Evolutionary conservation across 2,797 vertebrate genomes (phyloP).

Genomic region (Chlorospingus flavigularis): DNA sequence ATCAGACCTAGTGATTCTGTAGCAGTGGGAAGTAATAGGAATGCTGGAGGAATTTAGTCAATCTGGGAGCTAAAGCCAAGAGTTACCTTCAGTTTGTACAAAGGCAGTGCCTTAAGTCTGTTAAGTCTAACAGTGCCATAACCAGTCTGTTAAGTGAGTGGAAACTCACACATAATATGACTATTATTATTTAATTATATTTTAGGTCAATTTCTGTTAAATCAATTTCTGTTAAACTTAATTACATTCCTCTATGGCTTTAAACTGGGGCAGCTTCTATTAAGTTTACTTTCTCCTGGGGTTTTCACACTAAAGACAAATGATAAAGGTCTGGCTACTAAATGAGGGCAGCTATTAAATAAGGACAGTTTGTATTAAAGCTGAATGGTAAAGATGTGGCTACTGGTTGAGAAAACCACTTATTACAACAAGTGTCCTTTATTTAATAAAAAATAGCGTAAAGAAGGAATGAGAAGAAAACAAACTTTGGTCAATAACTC

Average conservation of each 20-base stretch:
- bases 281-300: constrained; percentile 68
- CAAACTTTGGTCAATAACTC: background rate
- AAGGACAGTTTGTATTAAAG: constrained; percentile 44
- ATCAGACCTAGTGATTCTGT: background rate
- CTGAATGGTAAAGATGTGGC: constrained; percentile 37
- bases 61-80: background rate
- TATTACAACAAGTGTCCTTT: background rate
- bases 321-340: constrained; percentile 54
- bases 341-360: constrained; percentile 55
- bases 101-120: background rate
- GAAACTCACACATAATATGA: constrained; percentile 30
- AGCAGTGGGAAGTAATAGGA: background rate
- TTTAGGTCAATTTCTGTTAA: constrained; percentile 67
- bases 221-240: constrained; percentile 66
- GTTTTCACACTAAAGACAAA: constrained; percentile 41
- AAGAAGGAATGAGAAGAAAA: background rate
- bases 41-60: background rate
- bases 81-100: background rate
- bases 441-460: background rate
- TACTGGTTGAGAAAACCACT: background rate
- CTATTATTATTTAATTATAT: constrained; percentile 65
- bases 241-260: constrained; percentile 59
- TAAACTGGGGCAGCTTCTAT: constrained; percentile 64
- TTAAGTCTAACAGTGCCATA: background rate
- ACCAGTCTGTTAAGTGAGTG: constrained; percentile 21